Conservation (phyloP, 2,888 invertebrate species). For the Isoperla grammatica region DNA sequence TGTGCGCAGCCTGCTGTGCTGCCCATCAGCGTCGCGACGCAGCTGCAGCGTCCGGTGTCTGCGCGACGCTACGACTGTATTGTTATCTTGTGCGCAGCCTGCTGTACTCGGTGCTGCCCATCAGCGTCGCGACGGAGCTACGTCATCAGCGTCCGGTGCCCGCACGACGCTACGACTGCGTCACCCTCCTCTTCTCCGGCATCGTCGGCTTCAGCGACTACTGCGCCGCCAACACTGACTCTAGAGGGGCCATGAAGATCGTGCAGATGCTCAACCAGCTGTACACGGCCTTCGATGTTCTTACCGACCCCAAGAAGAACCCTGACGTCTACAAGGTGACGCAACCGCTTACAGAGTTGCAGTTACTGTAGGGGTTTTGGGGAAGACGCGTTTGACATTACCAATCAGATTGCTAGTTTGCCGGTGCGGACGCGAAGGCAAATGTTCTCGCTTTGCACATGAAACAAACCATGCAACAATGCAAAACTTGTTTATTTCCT, state of each 20-base stretch:
- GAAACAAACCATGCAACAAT: too few relatives aligned
- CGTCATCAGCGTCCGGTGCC: conserved; percentile 88
- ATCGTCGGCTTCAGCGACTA: conserved; percentile 89
- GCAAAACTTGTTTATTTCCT: too few relatives aligned
- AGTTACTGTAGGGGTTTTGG: too few relatives aligned
- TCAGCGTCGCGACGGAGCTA: conserved; percentile 90
- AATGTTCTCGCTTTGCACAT: too few relatives aligned
- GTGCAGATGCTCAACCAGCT: conserved; percentile 89
- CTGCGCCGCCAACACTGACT: conserved; percentile 85
- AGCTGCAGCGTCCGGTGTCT: too few relatives aligned
- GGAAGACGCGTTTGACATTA: too few relatives aligned
- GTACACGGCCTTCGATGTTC: conserved; percentile 89
- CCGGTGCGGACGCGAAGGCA: too few relatives aligned
- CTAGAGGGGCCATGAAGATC: conserved; percentile 92
- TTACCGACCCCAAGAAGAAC: conserved; percentile 87
- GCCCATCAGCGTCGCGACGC: too few relatives aligned
- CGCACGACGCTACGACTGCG: conserved; percentile 80
- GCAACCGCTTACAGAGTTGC: background rate
- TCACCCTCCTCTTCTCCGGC: conserved; percentile 90
- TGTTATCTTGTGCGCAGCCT: conserved; percentile 58
- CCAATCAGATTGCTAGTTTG: too few relatives aligned
- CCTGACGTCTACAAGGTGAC: conserved; percentile 93
- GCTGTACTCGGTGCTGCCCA: conserved; percentile 89
- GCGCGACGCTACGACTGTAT: too few relatives aligned
- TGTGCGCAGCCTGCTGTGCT: too few relatives aligned